Conservation (phyloP, 1,140 invertebrate genomes). For the Trachymyrmex septentrionalis region DNA sequence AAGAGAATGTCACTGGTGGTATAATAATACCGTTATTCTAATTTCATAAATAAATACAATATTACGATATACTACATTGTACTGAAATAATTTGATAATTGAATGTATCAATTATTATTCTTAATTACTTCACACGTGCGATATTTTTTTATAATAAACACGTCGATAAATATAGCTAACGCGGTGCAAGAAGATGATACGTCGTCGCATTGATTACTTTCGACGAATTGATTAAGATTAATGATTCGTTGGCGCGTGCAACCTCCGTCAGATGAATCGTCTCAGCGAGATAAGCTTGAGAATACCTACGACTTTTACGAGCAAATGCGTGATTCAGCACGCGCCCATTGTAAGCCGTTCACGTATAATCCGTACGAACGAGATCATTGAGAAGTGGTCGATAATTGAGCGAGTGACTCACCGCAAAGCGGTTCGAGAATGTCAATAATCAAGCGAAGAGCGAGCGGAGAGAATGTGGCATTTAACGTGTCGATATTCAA, state of each 20-base stretch:
- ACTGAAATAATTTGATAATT: not conserved
- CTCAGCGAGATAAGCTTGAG: constrained; percentile 1
- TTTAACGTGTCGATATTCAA: constrained; percentile 14
- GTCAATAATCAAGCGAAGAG: constrained; percentile 12
- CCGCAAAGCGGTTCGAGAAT: constrained; percentile 36
- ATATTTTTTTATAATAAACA: constrained; percentile 27
- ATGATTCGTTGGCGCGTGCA: constrained; percentile 22
- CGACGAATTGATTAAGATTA: constrained; percentile 55
- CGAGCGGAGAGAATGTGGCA: not conserved
- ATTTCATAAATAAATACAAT: not conserved
- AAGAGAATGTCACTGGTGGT: not conserved
- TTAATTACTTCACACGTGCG: not conserved
- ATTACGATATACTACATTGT: not conserved
- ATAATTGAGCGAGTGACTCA: constrained; percentile 43
- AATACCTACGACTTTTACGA: constrained; percentile 35
- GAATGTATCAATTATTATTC: not conserved
- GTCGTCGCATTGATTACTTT: constrained; percentile 1
- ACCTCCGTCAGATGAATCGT: constrained; percentile 8
- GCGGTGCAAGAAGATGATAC: not conserved
- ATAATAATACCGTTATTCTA: not conserved
- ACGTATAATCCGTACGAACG: constrained; percentile 16
- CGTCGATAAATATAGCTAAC: not conserved
- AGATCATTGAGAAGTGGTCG: not conserved
- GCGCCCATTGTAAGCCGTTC: not conserved
- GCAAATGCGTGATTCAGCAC: constrained; percentile 47